Conservation (phyloP, 2,888 invertebrate genomes). For the Drosophila anomalata region DNA sequence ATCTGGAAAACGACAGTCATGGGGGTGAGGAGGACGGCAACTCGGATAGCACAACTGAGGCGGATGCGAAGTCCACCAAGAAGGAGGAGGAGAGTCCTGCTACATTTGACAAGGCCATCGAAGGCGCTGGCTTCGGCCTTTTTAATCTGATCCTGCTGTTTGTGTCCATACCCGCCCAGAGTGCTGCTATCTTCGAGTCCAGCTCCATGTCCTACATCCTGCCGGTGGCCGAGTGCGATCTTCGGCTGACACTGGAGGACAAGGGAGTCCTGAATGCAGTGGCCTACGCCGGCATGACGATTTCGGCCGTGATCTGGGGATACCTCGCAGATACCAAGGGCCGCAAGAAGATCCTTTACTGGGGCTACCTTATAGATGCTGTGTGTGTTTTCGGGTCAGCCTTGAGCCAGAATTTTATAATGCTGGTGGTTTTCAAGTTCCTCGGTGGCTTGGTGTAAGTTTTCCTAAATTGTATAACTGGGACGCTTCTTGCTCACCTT, state of each 20-base stretch:
- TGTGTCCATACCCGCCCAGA: slow-evolving; percentile 87
- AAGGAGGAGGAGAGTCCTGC: slow-evolving; percentile 80
- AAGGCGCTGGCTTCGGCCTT: slow-evolving; percentile 88
- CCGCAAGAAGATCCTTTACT: slow-evolving; percentile 87
- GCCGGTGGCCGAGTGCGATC: slow-evolving; percentile 90
- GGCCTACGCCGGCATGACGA: slow-evolving; percentile 91
- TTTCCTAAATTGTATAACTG: not conserved
- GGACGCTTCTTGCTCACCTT: too few species aligned
- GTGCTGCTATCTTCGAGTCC: slow-evolving; percentile 89
- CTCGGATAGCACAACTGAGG: slow-evolving; percentile 43
- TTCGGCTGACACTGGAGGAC: slow-evolving; percentile 87
- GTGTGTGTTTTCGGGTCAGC: slow-evolving; percentile 87
- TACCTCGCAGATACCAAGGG: slow-evolving; percentile 90
- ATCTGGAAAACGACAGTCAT: slow-evolving; percentile 38
- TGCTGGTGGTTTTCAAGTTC: slow-evolving; percentile 89
- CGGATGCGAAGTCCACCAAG: slow-evolving; percentile 3
- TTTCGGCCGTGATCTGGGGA: slow-evolving; percentile 91
- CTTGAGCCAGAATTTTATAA: slow-evolving; percentile 87
- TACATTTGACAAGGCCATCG: slow-evolving; percentile 90
- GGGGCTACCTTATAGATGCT: slow-evolving; percentile 87
- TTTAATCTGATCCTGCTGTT: slow-evolving; percentile 88
- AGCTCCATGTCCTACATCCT: slow-evolving; percentile 90
- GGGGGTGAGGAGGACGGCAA: slow-evolving; percentile 30
- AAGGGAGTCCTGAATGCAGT: slow-evolving; percentile 90
- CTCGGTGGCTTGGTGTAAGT: slow-evolving; percentile 90